phyloP scores from a whole-genome alignment of 1,140 invertebrate species.

The Dinoponera quadriceps region DNA sequence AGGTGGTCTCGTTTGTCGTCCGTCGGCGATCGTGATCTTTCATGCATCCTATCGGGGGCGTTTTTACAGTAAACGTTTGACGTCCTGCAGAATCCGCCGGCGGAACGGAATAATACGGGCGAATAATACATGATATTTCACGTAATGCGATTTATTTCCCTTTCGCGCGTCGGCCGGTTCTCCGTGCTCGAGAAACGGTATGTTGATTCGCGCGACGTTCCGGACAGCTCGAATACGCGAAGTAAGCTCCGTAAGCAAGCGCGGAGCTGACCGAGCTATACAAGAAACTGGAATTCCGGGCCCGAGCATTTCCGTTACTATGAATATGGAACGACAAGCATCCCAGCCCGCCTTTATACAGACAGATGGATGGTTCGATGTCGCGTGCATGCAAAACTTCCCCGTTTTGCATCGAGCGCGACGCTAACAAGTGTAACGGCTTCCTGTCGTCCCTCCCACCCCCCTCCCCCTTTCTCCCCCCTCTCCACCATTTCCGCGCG shows the following conservation, averaged over 20 bases:
- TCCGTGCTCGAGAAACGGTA: background rate
- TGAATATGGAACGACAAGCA: conserved; percentile 4
- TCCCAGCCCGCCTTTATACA: background rate
- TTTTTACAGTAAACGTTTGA: too few relatives aligned
- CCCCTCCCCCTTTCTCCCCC: too few relatives aligned
- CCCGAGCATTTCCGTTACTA: background rate
- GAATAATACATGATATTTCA: background rate
- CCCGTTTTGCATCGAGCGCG: background rate
- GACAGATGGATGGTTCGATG: background rate
- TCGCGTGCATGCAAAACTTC: background rate
- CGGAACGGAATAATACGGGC: background rate
- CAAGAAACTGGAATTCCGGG: background rate
- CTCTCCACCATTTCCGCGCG: too few relatives aligned
- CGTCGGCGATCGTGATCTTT: too few relatives aligned
- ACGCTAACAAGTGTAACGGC: background rate
- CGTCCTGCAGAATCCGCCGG: background rate
- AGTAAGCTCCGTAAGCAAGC: conserved; percentile 2
- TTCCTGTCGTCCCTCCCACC: background rate
- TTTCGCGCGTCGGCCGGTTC: background rate
- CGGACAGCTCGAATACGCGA: background rate
- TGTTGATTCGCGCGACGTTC: background rate
- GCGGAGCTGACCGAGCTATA: background rate
- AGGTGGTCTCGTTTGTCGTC: too few relatives aligned
- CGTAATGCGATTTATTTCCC: background rate
- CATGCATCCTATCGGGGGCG: too few relatives aligned